Conservation (phyloP, 2,113 vertebrate genomes). For the Aix galericulata region DNA sequence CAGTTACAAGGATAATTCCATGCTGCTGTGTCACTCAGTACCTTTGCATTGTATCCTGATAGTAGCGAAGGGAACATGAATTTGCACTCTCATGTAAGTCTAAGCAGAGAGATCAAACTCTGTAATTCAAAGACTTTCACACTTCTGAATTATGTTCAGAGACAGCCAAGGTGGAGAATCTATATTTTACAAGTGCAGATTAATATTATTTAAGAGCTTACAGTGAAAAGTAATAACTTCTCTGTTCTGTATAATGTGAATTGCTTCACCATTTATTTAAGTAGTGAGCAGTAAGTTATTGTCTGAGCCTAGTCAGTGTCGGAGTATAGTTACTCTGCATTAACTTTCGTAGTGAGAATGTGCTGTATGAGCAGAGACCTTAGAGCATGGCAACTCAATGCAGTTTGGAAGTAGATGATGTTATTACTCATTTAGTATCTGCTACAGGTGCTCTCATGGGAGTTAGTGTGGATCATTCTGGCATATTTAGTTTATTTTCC, state of each 20-base stretch:
- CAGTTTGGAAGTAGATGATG: neutral
- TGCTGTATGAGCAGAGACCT: neutral
- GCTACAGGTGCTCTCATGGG: neutral
- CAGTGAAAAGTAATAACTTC: neutral
- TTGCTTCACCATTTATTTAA: neutral
- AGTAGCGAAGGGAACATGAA: neutral
- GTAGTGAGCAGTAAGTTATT: neutral
- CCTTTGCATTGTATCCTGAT: neutral
- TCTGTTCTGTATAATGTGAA: neutral
- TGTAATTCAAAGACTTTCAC: neutral
- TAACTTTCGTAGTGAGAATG: neutral
- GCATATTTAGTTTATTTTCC: neutral
- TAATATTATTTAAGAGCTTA: constrained; percentile 5
- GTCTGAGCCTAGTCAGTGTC: neutral
- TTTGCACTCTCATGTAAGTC: neutral
- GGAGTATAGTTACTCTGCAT: neutral
- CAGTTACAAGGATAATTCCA: neutral
- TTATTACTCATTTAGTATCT: neutral
- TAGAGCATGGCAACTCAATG: neutral
- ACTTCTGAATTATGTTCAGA: constrained; percentile 10
- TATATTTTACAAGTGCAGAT: neutral
- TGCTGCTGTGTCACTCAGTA: neutral
- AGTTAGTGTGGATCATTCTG: neutral
- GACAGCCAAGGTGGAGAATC: neutral
- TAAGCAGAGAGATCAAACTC: neutral